Evolutionary conservation across 2,797 vertebrate genomes (phyloP).

Genomic region (Peromyscus nudipes): DNA sequence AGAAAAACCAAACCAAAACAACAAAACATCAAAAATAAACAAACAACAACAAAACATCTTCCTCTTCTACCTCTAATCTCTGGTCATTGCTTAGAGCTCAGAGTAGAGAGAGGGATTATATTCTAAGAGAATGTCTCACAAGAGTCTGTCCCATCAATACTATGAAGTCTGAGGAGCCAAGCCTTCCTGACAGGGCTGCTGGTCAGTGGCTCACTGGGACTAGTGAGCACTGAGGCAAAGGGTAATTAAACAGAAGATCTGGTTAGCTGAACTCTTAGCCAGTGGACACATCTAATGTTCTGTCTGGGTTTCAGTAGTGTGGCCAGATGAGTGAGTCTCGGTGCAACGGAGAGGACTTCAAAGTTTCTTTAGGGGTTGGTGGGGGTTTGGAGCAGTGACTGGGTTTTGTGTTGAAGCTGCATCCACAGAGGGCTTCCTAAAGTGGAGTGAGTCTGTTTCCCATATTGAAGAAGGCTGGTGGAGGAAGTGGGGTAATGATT

Average conservation of each 20-base stretch:
- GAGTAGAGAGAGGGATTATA: background rate
- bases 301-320: background rate
- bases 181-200: background rate
- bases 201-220: background rate
- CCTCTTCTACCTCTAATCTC: background rate
- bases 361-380: background rate
- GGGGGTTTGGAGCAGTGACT: background rate
- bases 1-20: background rate
- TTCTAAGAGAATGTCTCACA: background rate
- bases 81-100: background rate
- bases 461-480: background rate
- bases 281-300: background rate
- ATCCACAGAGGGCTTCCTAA: background rate
- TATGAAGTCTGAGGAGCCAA: background rate
- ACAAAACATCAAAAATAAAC: background rate
- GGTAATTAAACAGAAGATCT: background rate
- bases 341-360: background rate
- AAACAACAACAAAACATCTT: background rate
- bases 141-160: background rate
- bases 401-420: background rate
- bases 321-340: background rate
- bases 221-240: background rate
- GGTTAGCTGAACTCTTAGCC: background rate
- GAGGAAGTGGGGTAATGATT: background rate
- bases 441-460: background rate